Percentiles rank a stretch among this genome's conserved stretches.
phyloP scores from a whole-genome alignment of 2,113 vertebrate species.

The Gobiocypris rarus region DNA sequence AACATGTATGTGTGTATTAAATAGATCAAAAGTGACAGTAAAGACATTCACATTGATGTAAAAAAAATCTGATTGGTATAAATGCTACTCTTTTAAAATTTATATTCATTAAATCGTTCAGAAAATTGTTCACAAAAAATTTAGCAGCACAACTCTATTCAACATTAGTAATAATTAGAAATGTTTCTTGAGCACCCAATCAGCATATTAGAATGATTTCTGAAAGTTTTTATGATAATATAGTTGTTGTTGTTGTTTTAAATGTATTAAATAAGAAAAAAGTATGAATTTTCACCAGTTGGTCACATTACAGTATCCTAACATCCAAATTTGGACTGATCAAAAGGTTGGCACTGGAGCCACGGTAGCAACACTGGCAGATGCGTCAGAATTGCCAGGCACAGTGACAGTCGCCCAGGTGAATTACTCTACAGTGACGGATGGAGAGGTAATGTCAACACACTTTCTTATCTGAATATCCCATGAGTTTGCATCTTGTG shows the following conservation, averaged over 20 bases:
- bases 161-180: neutral
- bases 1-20: too few relatives aligned
- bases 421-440: slow-evolving; percentile 92
- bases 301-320: neutral
- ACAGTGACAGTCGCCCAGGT: slow-evolving; percentile 96
- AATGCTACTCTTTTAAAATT: too few relatives aligned
- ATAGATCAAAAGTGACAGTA: too few relatives aligned
- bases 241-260: too few relatives aligned
- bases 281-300: neutral
- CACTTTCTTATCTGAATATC: neutral
- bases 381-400: slow-evolving; percentile 93
- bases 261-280: neutral
- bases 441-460: slow-evolving; percentile 86
- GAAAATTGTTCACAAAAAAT: too few relatives aligned
- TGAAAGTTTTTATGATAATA: neutral
- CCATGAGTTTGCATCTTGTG: neutral
- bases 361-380: slow-evolving; percentile 94
- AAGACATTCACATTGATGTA: too few relatives aligned
- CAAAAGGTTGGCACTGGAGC: slow-evolving; percentile 92
- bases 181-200: neutral
- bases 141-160: neutral
- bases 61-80: too few relatives aligned
- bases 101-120: too few relatives aligned
- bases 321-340: neutral
- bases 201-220: neutral